Percentiles rank a stretch among this genome's conserved stretches.
Conservation (phyloP, 2,113 vertebrate species). For the Podarcis muralis region DNA sequence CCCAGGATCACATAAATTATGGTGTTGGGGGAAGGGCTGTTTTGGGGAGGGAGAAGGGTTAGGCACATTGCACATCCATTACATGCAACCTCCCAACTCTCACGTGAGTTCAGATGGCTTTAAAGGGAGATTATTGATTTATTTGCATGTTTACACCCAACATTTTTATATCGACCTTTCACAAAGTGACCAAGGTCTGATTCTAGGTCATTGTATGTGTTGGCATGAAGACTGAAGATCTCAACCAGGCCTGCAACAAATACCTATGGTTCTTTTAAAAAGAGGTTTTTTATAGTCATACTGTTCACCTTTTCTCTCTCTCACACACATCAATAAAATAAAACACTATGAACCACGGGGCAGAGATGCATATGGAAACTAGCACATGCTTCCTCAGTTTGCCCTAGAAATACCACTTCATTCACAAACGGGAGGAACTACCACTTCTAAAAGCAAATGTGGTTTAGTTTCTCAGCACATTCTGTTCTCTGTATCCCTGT, state of each 20-base stretch:
- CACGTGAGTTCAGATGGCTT: neutral
- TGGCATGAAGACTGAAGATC: neutral
- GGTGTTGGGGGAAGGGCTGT: too few relatives aligned
- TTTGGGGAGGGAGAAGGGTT: neutral
- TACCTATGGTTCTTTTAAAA: neutral
- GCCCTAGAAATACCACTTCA: neutral
- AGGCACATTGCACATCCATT: neutral
- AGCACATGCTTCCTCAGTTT: neutral
- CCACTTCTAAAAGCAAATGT: neutral
- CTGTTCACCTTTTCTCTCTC: neutral
- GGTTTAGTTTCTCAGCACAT: neutral
- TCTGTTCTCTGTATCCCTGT: neutral
- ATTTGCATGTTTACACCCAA: neutral
- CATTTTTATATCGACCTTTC: neutral
- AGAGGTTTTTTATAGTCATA: rapidly evolving
- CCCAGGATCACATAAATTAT: neutral
- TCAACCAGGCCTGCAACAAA: neutral
- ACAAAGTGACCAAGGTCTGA: neutral
- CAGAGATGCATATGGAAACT: neutral
- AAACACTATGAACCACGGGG: neutral
- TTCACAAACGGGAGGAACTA: neutral
- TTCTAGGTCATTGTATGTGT: neutral
- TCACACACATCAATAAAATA: neutral
- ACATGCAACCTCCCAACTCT: neutral
- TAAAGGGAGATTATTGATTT: neutral